Base-by-base conservation (phyloP, 2,888 invertebrate genomes). In the Andrena dorsata region DNA sequence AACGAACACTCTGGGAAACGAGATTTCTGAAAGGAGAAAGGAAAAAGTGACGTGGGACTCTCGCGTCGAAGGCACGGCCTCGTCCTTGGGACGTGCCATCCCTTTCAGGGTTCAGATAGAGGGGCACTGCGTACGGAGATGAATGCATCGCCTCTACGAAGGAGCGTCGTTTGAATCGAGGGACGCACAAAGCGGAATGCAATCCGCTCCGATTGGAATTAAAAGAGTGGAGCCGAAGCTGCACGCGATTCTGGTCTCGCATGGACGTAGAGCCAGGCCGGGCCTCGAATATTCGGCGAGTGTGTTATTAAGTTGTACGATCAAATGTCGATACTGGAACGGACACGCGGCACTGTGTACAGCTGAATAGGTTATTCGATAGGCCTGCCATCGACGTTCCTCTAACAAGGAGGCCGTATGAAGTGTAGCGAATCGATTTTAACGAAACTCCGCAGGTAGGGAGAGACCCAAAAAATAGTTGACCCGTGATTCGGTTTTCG, bases 1-100 rank as follows among this genome's bases (percentile, higher is more conserved):
- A 65, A 10, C 13, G 26, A 16, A 64, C 41, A 56, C 53, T 63
- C 41, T 13, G 13, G 16, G 69, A 76, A 76, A 75, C 72, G 51
- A 71, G 58, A 84, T 75, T 75, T 75, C 79, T 56, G 58, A 47
- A 73, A 20, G 23, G 51, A n/a, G 20, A 65, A 20, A n/a, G 41
- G 30, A 49, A 30, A 53, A 72, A 41, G 28, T 35, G 41, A n/a
- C 16, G 2, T 5, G 47, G 47, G 47, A 35, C 51, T 56, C 66
- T 56, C 20, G 58, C 53, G 32, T 1, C 32, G 51, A 30, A 58
- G 61, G 35, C 49, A 41, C 51, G 41, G 4, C 61, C 28, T 13
- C 49, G 66, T 68, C 53, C 64, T 75, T 60, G 61, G 41, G 4
- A 56, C 49, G 53, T 51, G 35, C 26, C 51, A 47, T 75, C 41